Conservation (phyloP, 2,888 invertebrate genomes). For the Coecobrya sp. region DNA sequence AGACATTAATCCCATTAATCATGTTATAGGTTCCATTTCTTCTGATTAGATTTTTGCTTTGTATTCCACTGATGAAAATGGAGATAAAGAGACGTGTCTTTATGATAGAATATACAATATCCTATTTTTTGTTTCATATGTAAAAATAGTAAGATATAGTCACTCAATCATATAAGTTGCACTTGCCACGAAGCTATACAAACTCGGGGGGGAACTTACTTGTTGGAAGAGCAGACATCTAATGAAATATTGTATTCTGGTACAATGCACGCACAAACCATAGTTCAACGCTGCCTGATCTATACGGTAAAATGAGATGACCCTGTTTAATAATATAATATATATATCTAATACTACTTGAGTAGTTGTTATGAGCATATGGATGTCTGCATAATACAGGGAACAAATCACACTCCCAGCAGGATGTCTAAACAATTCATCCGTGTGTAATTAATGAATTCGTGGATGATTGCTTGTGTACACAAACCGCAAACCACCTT, state of each 20-base stretch:
- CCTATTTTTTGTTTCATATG: neutral
- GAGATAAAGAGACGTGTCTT: conserved; percentile 6
- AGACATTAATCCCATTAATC: conserved; percentile 80
- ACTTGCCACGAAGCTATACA: too few species aligned
- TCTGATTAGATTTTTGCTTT: conserved; percentile 55
- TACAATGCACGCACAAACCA: too few species aligned
- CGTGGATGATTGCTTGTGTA: conserved; percentile 15
- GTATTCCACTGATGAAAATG: neutral
- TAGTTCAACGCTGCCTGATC: too few species aligned
- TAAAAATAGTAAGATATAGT: neutral
- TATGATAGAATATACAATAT: neutral
- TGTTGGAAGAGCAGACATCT: too few species aligned
- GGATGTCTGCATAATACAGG: neutral
- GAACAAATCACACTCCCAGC: conserved; percentile 27
- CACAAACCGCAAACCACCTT: conserved; percentile 7
- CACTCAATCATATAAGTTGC: neutral
- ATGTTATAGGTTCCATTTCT: conserved; percentile 20
- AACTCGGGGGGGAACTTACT: too few species aligned
- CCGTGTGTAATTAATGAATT: conserved; percentile 25
- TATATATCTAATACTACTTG: neutral
- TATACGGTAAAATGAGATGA: neutral
- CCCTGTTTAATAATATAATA: neutral
- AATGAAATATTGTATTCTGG: too few species aligned
- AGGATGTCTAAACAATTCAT: neutral
- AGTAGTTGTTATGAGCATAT: too few species aligned